phyloP scores from a whole-genome alignment of 2,888 invertebrate genomes.

The Drosophila yooni region DNA sequence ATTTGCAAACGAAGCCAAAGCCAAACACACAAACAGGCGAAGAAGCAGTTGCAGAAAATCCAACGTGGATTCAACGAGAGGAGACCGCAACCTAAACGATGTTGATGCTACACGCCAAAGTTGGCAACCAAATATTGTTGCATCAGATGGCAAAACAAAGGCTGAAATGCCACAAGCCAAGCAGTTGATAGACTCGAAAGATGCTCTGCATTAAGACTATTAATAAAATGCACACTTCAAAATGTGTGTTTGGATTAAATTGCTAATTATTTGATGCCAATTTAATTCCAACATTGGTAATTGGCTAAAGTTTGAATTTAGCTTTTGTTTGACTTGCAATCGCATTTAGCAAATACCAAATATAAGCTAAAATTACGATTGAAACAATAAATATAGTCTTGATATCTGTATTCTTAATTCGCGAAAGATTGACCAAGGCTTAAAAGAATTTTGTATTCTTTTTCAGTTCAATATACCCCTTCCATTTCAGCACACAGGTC shows the following conservation, averaged over 20 bases:
- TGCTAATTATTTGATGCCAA: neutral
- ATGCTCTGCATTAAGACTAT: constrained; percentile 15
- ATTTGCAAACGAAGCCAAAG: constrained; percentile 59
- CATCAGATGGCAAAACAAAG: constrained; percentile 52
- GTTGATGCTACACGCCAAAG: constrained; percentile 70
- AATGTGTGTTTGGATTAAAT: neutral
- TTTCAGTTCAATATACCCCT: constrained; percentile 22
- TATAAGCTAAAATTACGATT: neutral
- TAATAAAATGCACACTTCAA: neutral
- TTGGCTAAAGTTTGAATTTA: neutral
- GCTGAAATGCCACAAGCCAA: constrained; percentile 23
- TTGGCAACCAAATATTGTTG: constrained; percentile 80
- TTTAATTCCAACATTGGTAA: neutral
- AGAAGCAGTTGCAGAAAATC: constrained; percentile 10
- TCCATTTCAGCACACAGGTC: neutral
- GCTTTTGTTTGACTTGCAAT: neutral
- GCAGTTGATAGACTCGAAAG: constrained; percentile 18
- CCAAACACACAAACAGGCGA: constrained; percentile 48
- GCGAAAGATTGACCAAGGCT: no score
- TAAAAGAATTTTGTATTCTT: neutral
- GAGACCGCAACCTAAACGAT: constrained; percentile 69
- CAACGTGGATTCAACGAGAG: constrained; percentile 33
- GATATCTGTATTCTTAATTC: neutral
- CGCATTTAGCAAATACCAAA: neutral
- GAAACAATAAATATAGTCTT: neutral